Base-by-base conservation (phyloP, 2,797 vertebrate genomes). In the Lithobates pipiens region DNA sequence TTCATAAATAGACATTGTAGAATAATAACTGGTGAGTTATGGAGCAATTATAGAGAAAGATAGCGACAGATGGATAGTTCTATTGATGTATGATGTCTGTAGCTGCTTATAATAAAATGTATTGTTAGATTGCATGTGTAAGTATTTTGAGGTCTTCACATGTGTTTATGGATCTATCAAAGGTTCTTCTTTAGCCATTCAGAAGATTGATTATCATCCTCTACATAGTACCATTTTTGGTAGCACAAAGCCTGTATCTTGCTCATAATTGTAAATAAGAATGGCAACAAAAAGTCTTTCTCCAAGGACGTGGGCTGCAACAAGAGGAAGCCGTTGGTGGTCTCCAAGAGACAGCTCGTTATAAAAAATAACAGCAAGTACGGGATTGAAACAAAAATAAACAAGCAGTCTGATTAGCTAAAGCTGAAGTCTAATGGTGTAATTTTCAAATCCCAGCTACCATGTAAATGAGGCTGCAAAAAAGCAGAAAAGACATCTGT, bases 381-480 rank as follows among this genome's bases (percentile, higher is more conserved):
- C 27, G 34, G 34, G 46, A 21, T 23, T 70, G 18, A 70, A 71
- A 61, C 46, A 57, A 77, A 71, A 83, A 76, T 36, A 69, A 76
- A 84, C 46, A 70, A 27, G n/a, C 10, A 18, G 63, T 69, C 67
- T 77, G 82, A 84, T 84, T 71, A 61, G 32, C 82, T 77, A 46
- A 63, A 74, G 83, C 76, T 44, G 23, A 65, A 34, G 29, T 44
- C 50, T 32, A 57, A 69, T 42, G 69, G 85, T 61, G 85, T 72
- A 74, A 81, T 77, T 82, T 77, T 65, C 29, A 65, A 44, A 79
- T 27, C 44, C 42, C 57, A 44, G 27, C 34, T 18, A 70, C n/a
- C 67, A 77, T 82, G 65, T 50, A 86, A 78, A 67, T 77, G 39
- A 72, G 61, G 27, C 50, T 54, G 16, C 65, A 39, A 16, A 61